Percentiles rank a stretch among this genome's conserved stretches.
phyloP scores from a whole-genome alignment of 1,140 invertebrate genomes.

The Neomicropteryx cornuta region DNA sequence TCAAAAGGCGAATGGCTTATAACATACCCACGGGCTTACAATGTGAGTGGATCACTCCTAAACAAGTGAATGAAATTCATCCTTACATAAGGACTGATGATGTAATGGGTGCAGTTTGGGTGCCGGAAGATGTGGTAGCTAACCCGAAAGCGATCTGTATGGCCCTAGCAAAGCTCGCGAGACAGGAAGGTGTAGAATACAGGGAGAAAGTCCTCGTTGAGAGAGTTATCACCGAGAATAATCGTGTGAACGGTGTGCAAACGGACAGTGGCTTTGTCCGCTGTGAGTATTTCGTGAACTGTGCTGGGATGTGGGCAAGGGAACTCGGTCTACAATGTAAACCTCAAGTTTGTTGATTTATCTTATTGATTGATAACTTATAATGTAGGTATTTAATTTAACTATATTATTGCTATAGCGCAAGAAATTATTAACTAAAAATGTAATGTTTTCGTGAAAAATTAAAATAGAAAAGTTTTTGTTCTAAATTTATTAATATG shows the following conservation, averaged over 20 bases:
- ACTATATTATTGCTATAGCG: too few species aligned
- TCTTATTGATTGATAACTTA: too few species aligned
- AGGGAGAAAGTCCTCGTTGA: slow-evolving; percentile 48
- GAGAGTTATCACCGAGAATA: slow-evolving; percentile 46
- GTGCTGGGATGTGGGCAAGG: slow-evolving; percentile 63
- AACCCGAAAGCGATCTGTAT: slow-evolving; percentile 51
- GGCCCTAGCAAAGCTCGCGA: slow-evolving; percentile 45
- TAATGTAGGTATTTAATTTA: too few species aligned
- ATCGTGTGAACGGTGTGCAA: slow-evolving; percentile 44
- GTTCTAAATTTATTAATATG: too few species aligned
- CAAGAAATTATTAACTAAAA: too few species aligned
- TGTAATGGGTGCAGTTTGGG: slow-evolving; percentile 59
- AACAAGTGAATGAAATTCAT: slow-evolving; percentile 39
- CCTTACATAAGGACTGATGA: slow-evolving; percentile 55
- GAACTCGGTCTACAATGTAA: slow-evolving; percentile 50
- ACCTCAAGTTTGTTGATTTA: too few species aligned
- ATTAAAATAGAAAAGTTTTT: too few species aligned
- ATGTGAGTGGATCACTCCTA: slow-evolving; percentile 35
- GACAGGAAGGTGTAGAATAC: slow-evolving; percentile 47
- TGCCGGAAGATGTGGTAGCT: slow-evolving; percentile 62
- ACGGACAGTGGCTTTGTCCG: slow-evolving; percentile 48
- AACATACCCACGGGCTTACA: slow-evolving; percentile 43
- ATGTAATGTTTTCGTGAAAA: too few species aligned
- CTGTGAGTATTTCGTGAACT: slow-evolving; percentile 66
- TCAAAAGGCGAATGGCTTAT: slow-evolving; percentile 48